Percentiles rank a stretch among this genome's conserved stretches.
Conservation (phyloP, 2,797 vertebrate species). For the Dryobates pubescens region DNA sequence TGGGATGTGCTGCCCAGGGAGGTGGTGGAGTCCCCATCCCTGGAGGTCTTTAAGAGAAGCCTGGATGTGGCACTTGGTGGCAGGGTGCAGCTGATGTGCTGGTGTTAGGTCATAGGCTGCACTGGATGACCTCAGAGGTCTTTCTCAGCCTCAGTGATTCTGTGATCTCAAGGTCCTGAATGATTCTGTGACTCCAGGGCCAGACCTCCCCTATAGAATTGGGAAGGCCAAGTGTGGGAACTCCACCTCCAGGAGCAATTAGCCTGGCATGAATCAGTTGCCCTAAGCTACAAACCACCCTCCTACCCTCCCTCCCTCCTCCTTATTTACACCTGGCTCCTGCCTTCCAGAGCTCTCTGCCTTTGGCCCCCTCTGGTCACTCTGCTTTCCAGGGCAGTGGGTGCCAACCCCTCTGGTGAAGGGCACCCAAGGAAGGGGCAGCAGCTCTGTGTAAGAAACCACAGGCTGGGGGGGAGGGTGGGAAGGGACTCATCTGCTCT, state of each 20-base stretch:
- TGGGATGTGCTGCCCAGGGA: too few species aligned
- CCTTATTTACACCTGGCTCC: neutral
- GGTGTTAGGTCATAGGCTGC: too few species aligned
- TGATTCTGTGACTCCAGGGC: too few species aligned
- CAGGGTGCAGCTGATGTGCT: too few species aligned
- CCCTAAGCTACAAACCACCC: neutral
- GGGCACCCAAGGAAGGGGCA: neutral
- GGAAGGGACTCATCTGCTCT: constrained; percentile 10
- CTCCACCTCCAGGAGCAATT: neutral
- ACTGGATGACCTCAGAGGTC: too few species aligned
- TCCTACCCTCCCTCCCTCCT: too few species aligned
- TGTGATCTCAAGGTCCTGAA: too few species aligned
- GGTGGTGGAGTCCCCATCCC: too few species aligned
- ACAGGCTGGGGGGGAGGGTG: neutral
- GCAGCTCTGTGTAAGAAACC: neutral
- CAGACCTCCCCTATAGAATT: neutral
- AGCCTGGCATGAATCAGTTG: neutral
- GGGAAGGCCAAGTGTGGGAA: neutral
- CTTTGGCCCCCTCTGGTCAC: constrained; percentile 11
- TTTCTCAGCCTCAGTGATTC: too few species aligned
- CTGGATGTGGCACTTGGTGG: too few species aligned
- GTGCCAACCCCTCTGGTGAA: neutral
- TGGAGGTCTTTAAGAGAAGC: too few species aligned
- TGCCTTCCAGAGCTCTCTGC: neutral
- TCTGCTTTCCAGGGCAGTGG: neutral